These are phyloP conservation scores for Polietes domitor DNA, from an alignment of 2,888 invertebrate species.

Conservation along the genomic window DNA sequence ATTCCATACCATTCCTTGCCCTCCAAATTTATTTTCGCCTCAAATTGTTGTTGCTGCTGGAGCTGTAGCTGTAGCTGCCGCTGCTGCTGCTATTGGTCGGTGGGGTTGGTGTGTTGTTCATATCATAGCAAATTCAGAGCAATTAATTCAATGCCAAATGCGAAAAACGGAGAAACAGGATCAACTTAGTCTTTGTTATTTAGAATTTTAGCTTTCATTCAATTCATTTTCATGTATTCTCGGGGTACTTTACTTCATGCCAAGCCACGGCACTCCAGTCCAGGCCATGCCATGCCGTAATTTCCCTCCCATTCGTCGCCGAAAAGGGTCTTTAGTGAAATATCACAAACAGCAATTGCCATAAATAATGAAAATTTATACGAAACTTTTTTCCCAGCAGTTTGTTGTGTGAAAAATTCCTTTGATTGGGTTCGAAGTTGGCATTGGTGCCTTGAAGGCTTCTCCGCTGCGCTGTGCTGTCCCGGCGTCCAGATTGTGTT, in stretches of 20 bases:
- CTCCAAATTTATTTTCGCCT: not conserved
- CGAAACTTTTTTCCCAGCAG: slow-evolving; percentile 62
- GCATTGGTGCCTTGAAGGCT: slow-evolving; percentile 38
- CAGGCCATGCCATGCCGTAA: slow-evolving; percentile 62
- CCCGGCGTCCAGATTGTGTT: slow-evolving; percentile 59
- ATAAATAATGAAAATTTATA: slow-evolving; percentile 80
- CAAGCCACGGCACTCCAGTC: slow-evolving; percentile 58
- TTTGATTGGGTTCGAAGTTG: slow-evolving; percentile 28
- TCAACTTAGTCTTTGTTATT: slow-evolving; percentile 61
- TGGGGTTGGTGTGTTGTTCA: slow-evolving; percentile 46
- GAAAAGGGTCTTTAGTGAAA: slow-evolving; percentile 72
- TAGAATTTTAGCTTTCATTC: slow-evolving; percentile 64
- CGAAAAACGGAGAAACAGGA: slow-evolving; percentile 49
- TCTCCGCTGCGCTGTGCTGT: not conserved
- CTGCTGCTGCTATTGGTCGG: not conserved
- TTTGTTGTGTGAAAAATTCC: slow-evolving; percentile 37
- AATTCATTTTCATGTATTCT: slow-evolving; percentile 37
- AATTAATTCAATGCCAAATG: slow-evolving; percentile 63
- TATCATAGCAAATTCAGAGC: slow-evolving; percentile 32
- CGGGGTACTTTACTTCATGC: slow-evolving; percentile 39
- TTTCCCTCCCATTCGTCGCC: slow-evolving; percentile 55
- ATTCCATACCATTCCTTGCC: slow-evolving; percentile 56
- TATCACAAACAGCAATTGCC: slow-evolving; percentile 79
- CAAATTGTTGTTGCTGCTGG: slow-evolving; percentile 18
- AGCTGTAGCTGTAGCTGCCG: not conserved